These are phyloP conservation scores for Neolamprologus tretocephalus DNA, from an alignment of 2,113 vertebrate species.

Conservation along the genomic window DNA sequence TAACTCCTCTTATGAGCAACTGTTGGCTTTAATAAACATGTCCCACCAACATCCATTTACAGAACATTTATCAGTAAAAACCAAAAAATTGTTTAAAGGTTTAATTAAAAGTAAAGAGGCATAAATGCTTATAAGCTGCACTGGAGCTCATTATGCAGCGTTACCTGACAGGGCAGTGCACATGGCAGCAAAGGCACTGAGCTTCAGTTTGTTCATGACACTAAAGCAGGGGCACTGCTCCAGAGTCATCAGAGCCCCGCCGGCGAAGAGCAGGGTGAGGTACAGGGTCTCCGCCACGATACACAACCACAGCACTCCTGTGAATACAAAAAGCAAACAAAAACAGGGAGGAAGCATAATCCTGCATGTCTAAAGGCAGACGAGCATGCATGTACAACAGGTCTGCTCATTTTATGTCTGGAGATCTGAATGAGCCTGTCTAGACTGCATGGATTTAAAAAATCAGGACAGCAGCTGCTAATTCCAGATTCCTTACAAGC, in stretches of 20 bases:
- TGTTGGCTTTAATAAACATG: background rate
- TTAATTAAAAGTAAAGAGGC: background rate
- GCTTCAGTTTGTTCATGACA: slow-evolving; percentile 78
- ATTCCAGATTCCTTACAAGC: background rate
- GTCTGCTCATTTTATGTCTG: background rate
- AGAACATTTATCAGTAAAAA: background rate
- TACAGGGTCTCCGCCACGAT: slow-evolving; percentile 80
- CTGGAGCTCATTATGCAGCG: fast-evolving
- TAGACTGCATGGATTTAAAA: background rate
- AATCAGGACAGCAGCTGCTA: background rate
- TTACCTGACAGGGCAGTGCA: slow-evolving; percentile 85
- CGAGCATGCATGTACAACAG: background rate
- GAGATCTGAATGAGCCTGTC: background rate
- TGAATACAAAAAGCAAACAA: background rate
- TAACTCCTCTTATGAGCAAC: background rate
- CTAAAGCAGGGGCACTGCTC: slow-evolving; percentile 73
- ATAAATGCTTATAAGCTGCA: background rate
- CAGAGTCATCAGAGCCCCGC: slow-evolving; percentile 75
- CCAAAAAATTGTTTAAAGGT: background rate
- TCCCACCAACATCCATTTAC: background rate
- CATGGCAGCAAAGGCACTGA: slow-evolving; percentile 83
- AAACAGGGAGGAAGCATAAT: background rate
- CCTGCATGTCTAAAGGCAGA: background rate
- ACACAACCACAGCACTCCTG: slow-evolving; percentile 86
- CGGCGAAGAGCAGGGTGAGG: slow-evolving; percentile 73